Conservation (phyloP, 2,797 vertebrate species). For the Eurystomus glaucurus region DNA sequence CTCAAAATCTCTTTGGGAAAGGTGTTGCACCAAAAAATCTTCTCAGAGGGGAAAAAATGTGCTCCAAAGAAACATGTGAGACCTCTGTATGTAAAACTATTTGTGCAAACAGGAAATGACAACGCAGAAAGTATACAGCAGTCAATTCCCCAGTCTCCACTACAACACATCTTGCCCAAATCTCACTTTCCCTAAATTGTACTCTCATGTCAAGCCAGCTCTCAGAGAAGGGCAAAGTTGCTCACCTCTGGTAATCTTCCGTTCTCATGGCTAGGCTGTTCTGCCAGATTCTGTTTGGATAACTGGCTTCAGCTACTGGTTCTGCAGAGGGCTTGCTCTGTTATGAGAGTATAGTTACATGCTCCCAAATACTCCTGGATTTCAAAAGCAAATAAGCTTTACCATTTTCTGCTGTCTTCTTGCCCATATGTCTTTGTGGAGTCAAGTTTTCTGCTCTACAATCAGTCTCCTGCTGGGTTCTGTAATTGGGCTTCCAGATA, state of each 20-base stretch:
- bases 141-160: not conserved
- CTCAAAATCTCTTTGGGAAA: not conserved
- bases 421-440: not conserved
- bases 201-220: not conserved
- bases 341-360: constrained; percentile 34
- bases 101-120: not conserved
- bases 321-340: constrained; percentile 10
- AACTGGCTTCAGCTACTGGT: constrained; percentile 40
- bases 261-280: not conserved
- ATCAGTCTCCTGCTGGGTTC: constrained; percentile 8
- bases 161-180: not conserved
- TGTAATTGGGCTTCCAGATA: constrained; percentile 29
- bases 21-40: not conserved
- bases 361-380: constrained; percentile 38
- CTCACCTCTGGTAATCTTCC: constrained; percentile 59
- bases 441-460: constrained; percentile 24
- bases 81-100: not conserved
- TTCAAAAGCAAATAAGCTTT: constrained; percentile 66
- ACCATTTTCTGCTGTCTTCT: not conserved
- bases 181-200: not conserved
- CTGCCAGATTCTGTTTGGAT: constrained; percentile 24
- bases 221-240: constrained; percentile 51
- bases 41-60: not conserved
- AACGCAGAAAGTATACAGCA: not conserved
- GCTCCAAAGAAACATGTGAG: not conserved